Evolutionary conservation across 2,888 invertebrate genomes (phyloP), one percentile per base, ranked within the genome.

Genomic region (Drosophila ustulata): DNA sequence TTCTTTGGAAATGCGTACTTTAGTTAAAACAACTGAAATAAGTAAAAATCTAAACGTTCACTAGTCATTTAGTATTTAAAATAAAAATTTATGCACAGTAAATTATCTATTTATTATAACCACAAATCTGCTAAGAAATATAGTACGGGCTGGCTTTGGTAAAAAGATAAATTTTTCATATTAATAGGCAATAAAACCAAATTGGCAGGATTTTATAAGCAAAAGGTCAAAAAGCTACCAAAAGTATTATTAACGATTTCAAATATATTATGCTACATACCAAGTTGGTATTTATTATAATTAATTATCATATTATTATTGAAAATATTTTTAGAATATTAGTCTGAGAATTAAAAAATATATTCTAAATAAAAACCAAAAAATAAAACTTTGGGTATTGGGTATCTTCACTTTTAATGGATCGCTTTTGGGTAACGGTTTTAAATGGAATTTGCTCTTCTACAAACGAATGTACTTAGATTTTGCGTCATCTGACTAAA

Each of bases 261-360:
- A 77, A 61, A 50, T 71, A 66, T 71, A 84, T 88, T 77, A 85
- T 83, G 81, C 87, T 77, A 85, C 37, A 37, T 81, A 85, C 79
- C 75, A 87, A 89, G 85, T 85, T 89, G 89, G 84, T 85, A 89
- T 87, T 89, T 85, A 89, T 89, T 84, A 85, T 79, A 72, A 79
- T 86, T 77, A 88, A 79, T 67, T 73, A 30, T 30, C 30, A 70
- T 73, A 80, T 80, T 81, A 69, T 85, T 79, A 76, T 78, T 83
- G 81, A 80, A 76, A 86, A 86, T 82, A 88, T 85, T 88, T 82
- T 88, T 88, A 88, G 88, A 88, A 67, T 78, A 82, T 88, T 83
- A 83, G 83, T 82, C 68, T 75, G 80, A 77, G 77, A 51, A 62
- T 57, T 34, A 46, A 45, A 46, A 46, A 52, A 56, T 51, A 61